A percentile compares a stretch with the other conserved stretches of the same genome.
phyloP scores from a whole-genome alignment of 2,797 vertebrate species.

The Dromococcyx pavoninus region DNA sequence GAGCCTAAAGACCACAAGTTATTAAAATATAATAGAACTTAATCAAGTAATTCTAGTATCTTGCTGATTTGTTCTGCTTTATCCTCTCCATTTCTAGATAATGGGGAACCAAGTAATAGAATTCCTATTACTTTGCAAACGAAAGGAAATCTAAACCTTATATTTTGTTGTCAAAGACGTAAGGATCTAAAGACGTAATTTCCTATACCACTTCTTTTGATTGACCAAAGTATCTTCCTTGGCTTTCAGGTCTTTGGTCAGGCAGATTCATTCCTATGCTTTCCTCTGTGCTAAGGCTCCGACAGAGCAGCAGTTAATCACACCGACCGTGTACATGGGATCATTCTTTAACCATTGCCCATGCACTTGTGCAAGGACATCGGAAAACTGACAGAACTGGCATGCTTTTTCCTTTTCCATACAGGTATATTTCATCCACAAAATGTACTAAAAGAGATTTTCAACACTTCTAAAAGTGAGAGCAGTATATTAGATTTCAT shows the following conservation, averaged over 20 bases:
- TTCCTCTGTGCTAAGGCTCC: constrained; percentile 31
- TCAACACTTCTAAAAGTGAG: neutral
- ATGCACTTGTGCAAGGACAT: neutral
- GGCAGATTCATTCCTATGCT: constrained; percentile 62
- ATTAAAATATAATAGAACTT: neutral
- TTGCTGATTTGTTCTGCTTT: neutral
- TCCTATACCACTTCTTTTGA: neutral
- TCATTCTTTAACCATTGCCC: neutral
- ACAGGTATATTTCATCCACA: neutral
- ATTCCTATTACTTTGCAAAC: neutral
- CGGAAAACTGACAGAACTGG: neutral
- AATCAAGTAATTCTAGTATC: neutral
- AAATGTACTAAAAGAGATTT: neutral
- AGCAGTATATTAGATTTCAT: neutral
- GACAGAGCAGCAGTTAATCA: constrained; percentile 29
- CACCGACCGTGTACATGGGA: neutral
- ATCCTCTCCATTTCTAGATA: neutral
- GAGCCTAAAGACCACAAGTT: neutral
- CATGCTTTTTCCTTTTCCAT: neutral
- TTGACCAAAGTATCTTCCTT: constrained; percentile 48
- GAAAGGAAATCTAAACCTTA: neutral
- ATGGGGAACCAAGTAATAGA: neutral
- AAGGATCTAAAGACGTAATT: neutral
- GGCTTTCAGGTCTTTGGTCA: constrained; percentile 46
- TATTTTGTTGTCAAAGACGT: neutral